Percentiles rank a stretch among this genome's conserved stretches.
Evolutionary conservation across 2,888 invertebrate species (phyloP).

Genomic region (Perithous albicinctus): DNA sequence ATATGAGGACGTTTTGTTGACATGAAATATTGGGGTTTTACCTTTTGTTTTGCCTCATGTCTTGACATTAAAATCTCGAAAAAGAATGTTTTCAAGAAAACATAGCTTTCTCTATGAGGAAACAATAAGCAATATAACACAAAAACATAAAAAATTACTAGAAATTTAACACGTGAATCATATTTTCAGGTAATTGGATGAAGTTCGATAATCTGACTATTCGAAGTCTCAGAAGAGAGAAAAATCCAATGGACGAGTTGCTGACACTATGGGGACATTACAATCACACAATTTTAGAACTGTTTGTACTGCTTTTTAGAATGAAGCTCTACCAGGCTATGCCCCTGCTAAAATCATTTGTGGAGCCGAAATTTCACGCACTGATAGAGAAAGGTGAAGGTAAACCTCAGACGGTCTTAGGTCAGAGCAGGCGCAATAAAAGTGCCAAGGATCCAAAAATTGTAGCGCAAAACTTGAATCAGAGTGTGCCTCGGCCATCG

Average conservation of each 20-base stretch:
- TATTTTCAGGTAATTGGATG: slow-evolving; percentile 85
- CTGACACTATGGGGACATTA: slow-evolving; percentile 92
- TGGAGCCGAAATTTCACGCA: slow-evolving; percentile 88
- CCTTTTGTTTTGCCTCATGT: too few species aligned
- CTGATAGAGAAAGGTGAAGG: slow-evolving; percentile 85
- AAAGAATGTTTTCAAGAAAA: too few species aligned
- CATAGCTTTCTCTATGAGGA: too few species aligned
- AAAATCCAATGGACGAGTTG: slow-evolving; percentile 89
- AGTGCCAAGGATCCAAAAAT: slow-evolving; percentile 78
- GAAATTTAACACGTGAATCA: not conserved
- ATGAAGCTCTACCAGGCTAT: slow-evolving; percentile 93
- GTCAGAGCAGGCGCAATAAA: slow-evolving; percentile 57
- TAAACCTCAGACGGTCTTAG: slow-evolving; percentile 77
- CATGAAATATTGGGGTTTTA: too few species aligned
- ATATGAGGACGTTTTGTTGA: too few species aligned
- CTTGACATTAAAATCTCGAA: too few species aligned
- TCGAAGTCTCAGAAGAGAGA: slow-evolving; percentile 81
- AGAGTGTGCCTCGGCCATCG: slow-evolving; percentile 63
- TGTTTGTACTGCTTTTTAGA: slow-evolving; percentile 90
- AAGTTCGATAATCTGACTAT: slow-evolving; percentile 88
- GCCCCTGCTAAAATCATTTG: slow-evolving; percentile 88
- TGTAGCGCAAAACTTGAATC: slow-evolving; percentile 78
- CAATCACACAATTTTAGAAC: slow-evolving; percentile 92
- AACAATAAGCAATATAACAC: too few species aligned
- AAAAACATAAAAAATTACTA: not conserved